Conservation (phyloP, 2,113 vertebrate species). For the Perca fluviatilis region DNA sequence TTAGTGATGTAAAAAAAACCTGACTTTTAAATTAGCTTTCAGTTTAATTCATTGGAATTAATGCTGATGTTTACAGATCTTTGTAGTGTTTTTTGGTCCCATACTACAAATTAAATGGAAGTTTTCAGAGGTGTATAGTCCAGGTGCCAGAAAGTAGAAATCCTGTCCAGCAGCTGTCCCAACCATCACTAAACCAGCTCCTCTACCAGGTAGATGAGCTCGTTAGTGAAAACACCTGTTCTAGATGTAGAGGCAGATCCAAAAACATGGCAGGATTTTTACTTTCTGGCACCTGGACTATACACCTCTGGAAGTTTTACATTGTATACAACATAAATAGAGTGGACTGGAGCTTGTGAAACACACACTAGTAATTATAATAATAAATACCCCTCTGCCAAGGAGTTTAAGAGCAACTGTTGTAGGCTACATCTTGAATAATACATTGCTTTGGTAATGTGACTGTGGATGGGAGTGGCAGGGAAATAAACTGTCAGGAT, state of each 20-base stretch:
- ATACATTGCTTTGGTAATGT: background rate
- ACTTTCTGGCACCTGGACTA: too few species aligned
- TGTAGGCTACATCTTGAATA: background rate
- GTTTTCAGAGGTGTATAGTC: too few species aligned
- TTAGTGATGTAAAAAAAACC: background rate
- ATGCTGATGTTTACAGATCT: background rate
- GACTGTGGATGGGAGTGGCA: background rate
- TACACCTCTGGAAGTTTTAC: background rate
- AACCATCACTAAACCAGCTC: too few species aligned
- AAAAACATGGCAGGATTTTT: too few species aligned
- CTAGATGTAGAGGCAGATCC: too few species aligned
- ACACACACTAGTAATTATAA: background rate
- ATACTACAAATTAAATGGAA: background rate
- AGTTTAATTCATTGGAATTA: background rate
- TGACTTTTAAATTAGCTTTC: background rate
- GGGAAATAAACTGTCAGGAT: background rate
- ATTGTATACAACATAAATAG: background rate
- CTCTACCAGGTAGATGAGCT: too few species aligned
- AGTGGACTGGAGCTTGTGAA: background rate
- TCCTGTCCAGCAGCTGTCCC: too few species aligned
- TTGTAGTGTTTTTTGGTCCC: background rate
- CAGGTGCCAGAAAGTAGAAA: too few species aligned
- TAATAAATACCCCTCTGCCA: background rate
- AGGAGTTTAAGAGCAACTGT: slow-evolving; percentile 12
- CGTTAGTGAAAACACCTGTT: too few species aligned